A percentile compares a stretch with the other conserved stretches of the same genome.
Conservation (phyloP, 2,797 vertebrate genomes). For the Craterocephalus amniculus region DNA sequence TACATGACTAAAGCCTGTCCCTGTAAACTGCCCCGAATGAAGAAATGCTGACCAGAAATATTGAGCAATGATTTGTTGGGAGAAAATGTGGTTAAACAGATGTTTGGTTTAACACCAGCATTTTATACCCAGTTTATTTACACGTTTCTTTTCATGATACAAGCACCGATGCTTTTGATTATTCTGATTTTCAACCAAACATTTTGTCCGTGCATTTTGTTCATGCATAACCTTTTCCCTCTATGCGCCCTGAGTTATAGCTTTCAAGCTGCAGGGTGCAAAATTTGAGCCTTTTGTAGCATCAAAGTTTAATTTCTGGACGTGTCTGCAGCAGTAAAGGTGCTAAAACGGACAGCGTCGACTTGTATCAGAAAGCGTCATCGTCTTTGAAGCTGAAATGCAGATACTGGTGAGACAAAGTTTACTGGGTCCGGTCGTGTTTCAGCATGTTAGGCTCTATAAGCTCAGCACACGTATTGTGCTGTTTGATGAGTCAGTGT, state of each 20-base stretch:
- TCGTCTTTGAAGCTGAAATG: constrained; percentile 24
- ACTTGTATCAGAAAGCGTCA: neutral
- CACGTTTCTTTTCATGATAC: neutral
- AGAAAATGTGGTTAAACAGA: neutral
- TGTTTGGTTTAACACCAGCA: neutral
- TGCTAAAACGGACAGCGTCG: constrained; percentile 8
- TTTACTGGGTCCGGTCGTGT: constrained; percentile 44
- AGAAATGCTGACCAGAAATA: neutral
- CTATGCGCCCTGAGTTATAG: neutral
- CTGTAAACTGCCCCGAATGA: constrained; percentile 5
- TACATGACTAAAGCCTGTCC: constrained; percentile 47
- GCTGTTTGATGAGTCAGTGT: constrained; percentile 25
- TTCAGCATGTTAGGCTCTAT: constrained; percentile 46
- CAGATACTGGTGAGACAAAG: constrained; percentile 17
- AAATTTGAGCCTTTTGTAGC: constrained; percentile 6
- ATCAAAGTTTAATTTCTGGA: constrained; percentile 6
- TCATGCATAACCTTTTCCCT: neutral
- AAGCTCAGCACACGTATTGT: constrained; percentile 10
- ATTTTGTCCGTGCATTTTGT: neutral
- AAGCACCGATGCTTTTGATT: neutral
- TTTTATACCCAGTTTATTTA: neutral
- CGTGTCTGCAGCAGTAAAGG: constrained; percentile 4
- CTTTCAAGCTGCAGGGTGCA: constrained; percentile 11
- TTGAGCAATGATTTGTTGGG: neutral
- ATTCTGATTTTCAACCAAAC: no score